Evolutionary conservation across 2,113 vertebrate genomes (phyloP).

Genomic region (Macroglossus sobrinus): DNA sequence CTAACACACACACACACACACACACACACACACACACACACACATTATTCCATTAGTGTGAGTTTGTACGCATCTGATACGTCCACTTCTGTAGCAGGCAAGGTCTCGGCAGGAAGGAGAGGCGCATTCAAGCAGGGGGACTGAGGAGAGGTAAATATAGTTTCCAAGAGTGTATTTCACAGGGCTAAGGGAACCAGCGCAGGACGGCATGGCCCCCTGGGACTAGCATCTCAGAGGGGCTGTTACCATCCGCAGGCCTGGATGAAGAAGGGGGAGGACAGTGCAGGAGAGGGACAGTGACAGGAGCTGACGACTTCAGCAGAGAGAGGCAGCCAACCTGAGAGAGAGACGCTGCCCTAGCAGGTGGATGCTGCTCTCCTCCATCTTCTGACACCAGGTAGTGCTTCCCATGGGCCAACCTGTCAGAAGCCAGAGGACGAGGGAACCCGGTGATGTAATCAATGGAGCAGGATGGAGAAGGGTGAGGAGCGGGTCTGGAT

Average conservation of each 20-base stretch:
- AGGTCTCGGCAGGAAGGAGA: not conserved
- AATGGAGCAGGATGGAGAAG: not conserved
- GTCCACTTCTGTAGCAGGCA: fast-evolving
- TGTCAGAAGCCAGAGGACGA: not conserved
- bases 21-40: too few relatives aligned
- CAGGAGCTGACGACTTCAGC: not conserved
- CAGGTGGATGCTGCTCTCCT: not conserved
- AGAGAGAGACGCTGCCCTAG: too few relatives aligned
- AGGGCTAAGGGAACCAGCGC: fast-evolving
- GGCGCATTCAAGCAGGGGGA: not conserved
- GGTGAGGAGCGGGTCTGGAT: fast-evolving
- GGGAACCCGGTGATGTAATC: not conserved
- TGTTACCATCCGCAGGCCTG: not conserved
- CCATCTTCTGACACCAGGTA: not conserved
- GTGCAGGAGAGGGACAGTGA: not conserved
- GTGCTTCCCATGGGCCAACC: not conserved
- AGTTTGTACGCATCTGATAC: not conserved
- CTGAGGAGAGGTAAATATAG: not conserved
- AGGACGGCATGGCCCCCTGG: too few relatives aligned
- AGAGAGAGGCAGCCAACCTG: not conserved
- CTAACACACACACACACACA: not conserved
- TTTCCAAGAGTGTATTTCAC: not conserved
- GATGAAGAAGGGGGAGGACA: not conserved
- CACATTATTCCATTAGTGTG: not conserved
- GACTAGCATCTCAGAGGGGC: not conserved